Evolutionary conservation across 2,888 invertebrate genomes (phyloP), one percentile per base, ranked within the genome.

Genomic region (Horisme vitalbata): DNA sequence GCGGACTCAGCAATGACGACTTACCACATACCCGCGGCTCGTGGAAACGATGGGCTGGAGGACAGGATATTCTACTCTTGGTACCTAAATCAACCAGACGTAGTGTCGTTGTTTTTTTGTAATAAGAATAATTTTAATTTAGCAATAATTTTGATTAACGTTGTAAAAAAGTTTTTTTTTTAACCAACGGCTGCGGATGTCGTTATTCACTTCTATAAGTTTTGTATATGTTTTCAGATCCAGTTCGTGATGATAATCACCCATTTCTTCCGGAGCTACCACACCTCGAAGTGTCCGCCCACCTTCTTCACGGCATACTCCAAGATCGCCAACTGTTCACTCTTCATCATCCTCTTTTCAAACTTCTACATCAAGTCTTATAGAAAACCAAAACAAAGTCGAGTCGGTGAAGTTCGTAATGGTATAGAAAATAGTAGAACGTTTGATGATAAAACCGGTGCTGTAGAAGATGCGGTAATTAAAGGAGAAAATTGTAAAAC

Each of bases 201-300:
- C n/a, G n/a, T n/a, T n/a, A n/a, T n/a, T n/a, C n/a, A n/a, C n/a
- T n/a, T n/a, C n/a, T n/a, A n/a, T n/a, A 21, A 5, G 14, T n/a
- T 2, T 31, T 9, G 6, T 20, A 8, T 10, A 1, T 15, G 1
- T 18, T 41, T 44, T 14, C 38, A 49, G 43, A 20, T 44, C 10
- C 43, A 49, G 38, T 44, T 39, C 20, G 33, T 44, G n/a, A 9
- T 49, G 15, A 27, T 44, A 4, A 49, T 32, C 20, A 6, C 5
- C 0, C 47, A 57, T 37, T 38, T 48, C 28, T 11, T 36, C 11
- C 2, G 18, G 21, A 56, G 54, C 57, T 50, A 55, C 52, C 50
- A 59, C 44, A 35, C 53, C 35, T 28, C 45, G 41, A 49, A 45
- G 41, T 55, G 52, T n/a, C 36, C 44, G 4, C 44, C 44, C 5